Evolutionary conservation across 2,888 invertebrate species (phyloP), one percentile per base, ranked within the genome.

Genomic region (Phasia obesa): DNA sequence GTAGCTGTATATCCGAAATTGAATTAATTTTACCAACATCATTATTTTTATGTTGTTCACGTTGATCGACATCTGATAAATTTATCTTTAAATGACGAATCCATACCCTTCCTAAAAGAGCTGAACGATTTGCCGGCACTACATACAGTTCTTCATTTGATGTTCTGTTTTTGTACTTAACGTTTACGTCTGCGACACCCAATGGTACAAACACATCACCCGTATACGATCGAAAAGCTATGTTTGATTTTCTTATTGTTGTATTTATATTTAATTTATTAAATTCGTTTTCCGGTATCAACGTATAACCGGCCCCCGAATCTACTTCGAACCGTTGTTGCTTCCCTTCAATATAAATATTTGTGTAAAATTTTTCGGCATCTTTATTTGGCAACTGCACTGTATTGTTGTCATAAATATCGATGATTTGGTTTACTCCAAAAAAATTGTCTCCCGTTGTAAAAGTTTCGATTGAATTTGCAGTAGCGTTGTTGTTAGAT

Each of bases 381-480:
- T 78, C 71, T 57, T 9, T 23, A 11, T 4, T 21, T 62, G 69
- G 7, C 2, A 53, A 13, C 13, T 49, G 6, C 7, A 67, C 11
- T 13, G 38, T 19, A 2, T 17, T 59, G 19, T 81, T 49, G 9
- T 49, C 44, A 23, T 69, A 81, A 42, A 78, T 78, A 47, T 82
- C 55, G 49, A 77, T 69, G 19, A 82, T 47, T 77, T 81, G 53
- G 53, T 81, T 71, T 7, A 81, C 38, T 17, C 65, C 59, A 57
- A 60, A 69, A 69, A 17, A 62, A 13, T 75, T 19, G 19, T 69
- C 62, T 15, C 42, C 38, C n/a, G n/a, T 35, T 47, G 51, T 49
- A 21, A n/a, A 60, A 19, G 62, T 15, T 55, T 42, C n/a, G 25
- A 67, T 67, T 23, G 44, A 6, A 35, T 35, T 35, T 49, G 47